Base-by-base conservation (phyloP, 2,797 vertebrate genomes). In the Sebastes trivittatus region DNA sequence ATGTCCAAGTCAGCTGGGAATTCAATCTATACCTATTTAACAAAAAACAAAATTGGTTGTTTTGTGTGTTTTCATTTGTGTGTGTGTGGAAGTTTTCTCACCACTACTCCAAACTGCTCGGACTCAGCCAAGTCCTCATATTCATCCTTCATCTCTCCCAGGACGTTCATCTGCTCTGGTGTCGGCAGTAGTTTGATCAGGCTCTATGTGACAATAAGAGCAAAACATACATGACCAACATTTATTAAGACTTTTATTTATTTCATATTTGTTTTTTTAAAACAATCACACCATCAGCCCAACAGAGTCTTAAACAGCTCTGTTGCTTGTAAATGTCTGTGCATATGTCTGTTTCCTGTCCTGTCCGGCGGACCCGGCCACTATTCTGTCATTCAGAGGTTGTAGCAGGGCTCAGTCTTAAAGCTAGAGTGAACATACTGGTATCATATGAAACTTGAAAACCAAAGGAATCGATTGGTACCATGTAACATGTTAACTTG, bases 21-120 rank as follows among this genome's bases (percentile, higher is more conserved):
- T n/a, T 78, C 5, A 78, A 25, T 46, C 27, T 22, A 67, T 7
- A 77, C 9, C 1, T 4, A n/a, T 55, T 64, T 20, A 4, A 61
- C 8, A 54, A n/a, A 73, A 59, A 66, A 20, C 11, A 7, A 20
- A 66, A 38, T 6, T 5, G n/a, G 59, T 5, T 64, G 13, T 22
- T 67, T 62, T 64, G 16, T 49, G 29, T 72, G 11, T 70, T 55
- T 46, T 18, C 6, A 42, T 46, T 20, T 75, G 49, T 22, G 9
- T 72, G 22, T 42, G 38, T 64, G 5, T 56, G 46, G 0, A 5
- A 6, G 20, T 23, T 34, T 85, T 72, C 96, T 96, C 88, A 97
- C 95, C 96, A 97, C 97, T 18, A 97, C 96, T 38, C 93, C 96
- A 80, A 97, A 98, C 88, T 97, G 97, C 80, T 98, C 98, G 0